Evolutionary conservation across 2,113 vertebrate genomes (phyloP).

Genomic region (Hirundichthys speculiger): DNA sequence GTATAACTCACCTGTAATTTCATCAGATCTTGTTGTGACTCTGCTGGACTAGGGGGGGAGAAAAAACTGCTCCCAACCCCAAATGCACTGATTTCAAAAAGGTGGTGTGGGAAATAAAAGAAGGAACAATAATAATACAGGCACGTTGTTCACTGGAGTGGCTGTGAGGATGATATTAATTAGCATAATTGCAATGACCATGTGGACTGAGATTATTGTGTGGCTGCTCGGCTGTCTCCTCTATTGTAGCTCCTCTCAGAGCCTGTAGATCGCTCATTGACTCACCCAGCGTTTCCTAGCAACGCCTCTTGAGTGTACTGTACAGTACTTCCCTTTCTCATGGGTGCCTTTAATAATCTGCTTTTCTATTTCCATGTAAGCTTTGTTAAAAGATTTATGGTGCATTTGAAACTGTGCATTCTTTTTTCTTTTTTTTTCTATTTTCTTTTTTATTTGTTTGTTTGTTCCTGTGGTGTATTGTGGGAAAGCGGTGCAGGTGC

Average conservation of each 20-base stretch:
- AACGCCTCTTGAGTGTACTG: constrained; percentile 76
- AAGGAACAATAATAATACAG: constrained; percentile 16
- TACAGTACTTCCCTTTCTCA: constrained; percentile 72
- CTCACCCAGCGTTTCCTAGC: constrained; percentile 79
- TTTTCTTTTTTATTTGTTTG: too few species aligned
- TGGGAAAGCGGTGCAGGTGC: too few species aligned
- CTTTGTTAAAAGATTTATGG: constrained; percentile 78
- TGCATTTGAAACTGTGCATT: constrained; percentile 53
- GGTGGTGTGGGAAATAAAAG: constrained; percentile 25
- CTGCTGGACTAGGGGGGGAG: not conserved
- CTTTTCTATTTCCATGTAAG: constrained; percentile 69
- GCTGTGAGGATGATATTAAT: constrained; percentile 74
- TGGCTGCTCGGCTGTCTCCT: constrained; percentile 66
- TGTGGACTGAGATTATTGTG: constrained; percentile 72
- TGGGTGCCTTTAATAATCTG: constrained; percentile 78
- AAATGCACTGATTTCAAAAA: constrained; percentile 28
- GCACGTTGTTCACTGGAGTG: constrained; percentile 40
- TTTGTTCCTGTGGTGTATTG: too few species aligned
- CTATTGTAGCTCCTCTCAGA: constrained; percentile 70
- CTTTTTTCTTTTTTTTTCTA: constrained; percentile 12
- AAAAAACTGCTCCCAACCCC: constrained; percentile 15
- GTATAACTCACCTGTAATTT: constrained; percentile 19
- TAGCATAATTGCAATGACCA: constrained; percentile 78
- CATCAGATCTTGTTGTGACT: constrained; percentile 4
- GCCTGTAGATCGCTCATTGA: constrained; percentile 73